Evolutionary conservation across 2,797 vertebrate species (phyloP).

Genomic region (Eleutherodactylus coqui): DNA sequence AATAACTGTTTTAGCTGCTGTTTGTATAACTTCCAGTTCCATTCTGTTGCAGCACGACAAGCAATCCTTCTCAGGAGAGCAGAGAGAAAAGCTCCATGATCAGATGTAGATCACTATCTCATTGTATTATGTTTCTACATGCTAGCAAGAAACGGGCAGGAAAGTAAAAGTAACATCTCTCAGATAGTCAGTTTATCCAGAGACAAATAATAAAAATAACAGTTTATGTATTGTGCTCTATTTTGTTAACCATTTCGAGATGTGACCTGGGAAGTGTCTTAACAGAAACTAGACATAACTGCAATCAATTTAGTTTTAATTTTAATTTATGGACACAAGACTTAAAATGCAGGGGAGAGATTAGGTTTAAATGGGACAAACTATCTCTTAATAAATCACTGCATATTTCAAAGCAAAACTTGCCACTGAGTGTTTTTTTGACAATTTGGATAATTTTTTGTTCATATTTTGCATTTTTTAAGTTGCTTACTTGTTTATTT

Average conservation of each 20-base stretch:
- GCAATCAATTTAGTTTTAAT: no score
- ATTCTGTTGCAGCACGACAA: background rate
- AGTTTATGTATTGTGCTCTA: background rate
- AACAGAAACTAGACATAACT: no score
- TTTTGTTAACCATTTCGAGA: background rate
- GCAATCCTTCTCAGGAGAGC: constrained; percentile 1
- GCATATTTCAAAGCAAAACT: no score
- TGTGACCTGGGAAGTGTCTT: background rate
- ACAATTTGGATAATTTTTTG: no score
- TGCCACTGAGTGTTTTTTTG: no score
- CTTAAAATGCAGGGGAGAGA: no score
- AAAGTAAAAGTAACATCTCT: background rate
- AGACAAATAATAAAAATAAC: background rate
- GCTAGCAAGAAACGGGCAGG: background rate
- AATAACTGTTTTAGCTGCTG: background rate
- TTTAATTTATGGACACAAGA: background rate
- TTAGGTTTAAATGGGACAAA: no score
- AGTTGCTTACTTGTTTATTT: no score
- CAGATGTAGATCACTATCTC: constrained; percentile 41
- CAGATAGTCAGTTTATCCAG: background rate
- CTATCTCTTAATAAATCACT: no score
- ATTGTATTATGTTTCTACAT: constrained; percentile 19
- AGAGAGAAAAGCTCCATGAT: constrained; percentile 24
- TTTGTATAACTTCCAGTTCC: background rate
- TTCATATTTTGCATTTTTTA: no score